Evolutionary conservation across 2,113 vertebrate species (phyloP), one percentile per base, ranked within the genome.

Genomic region (Paramisgurnus dabryanus): DNA sequence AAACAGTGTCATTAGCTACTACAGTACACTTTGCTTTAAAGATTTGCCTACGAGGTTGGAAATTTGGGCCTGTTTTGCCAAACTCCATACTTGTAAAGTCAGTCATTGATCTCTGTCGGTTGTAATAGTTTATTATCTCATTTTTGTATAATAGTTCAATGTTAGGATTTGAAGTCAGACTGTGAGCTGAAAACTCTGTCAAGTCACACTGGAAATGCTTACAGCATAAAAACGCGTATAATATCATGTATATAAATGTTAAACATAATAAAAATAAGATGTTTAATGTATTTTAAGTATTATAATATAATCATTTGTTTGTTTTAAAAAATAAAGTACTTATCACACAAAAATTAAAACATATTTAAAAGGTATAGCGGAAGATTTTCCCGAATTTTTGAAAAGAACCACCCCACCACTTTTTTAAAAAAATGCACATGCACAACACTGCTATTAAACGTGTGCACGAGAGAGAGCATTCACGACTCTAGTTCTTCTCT

Each of bases 141-240:
- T 57, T 72, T 65, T 61, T 7, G 22, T 7, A 41, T 64, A 65
- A 79, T 41, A 68, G 43, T 58, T 74, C 50, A 85, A 72, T 73
- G 69, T 78, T 55, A 79, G 69, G 75, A 80, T 78, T 75, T 78
- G 65, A 79, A 70, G 78, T 76, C 18, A 53, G 67, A 76, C 49
- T 67, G 41, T 65, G 72, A 69, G 67, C 72, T 78, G 80, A 67
- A 67, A 66, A 41, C 61, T 43, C 71, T 77, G 77, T 82, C 61
- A 78, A 75, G 77, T 63, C 67, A 67, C 47, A 72, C 11, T 80
- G 68, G 64, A 80, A 85, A 78, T 50, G 65, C 66, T 82, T 74
- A 74, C 78, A 45, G 27, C 67, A 80, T 53, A 64, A 27, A 67
- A 60, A 34, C 67, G 45, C 74, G 66, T 55, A 50, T 60, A 82